A percentile compares a stretch with the other conserved stretches of the same genome.
phyloP scores from a whole-genome alignment of 2,797 vertebrate species.

The Cyclura pinguis region DNA sequence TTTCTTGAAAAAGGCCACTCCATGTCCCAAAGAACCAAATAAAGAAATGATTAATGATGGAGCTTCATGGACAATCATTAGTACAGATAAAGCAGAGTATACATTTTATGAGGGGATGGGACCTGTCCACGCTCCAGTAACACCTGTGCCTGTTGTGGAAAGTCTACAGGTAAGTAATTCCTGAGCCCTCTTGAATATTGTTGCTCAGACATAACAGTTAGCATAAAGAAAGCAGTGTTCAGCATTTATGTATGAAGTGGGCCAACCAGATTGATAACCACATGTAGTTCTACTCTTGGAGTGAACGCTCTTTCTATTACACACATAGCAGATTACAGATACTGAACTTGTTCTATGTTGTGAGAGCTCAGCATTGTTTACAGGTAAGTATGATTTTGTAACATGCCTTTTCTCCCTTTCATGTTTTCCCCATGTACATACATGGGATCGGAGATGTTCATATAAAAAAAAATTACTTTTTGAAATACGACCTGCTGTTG shows the following conservation, averaged over 20 bases:
- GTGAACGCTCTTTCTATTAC: too few species aligned
- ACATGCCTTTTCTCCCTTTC: not conserved
- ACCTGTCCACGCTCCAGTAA: conserved; percentile 95
- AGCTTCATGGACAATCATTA: conserved; percentile 99
- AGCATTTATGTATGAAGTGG: not conserved
- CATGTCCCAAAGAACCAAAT: conserved; percentile 99
- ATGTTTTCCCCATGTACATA: not conserved
- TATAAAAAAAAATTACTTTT: not conserved
- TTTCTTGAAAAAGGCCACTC: conserved; percentile 89
- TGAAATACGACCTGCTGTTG: too few species aligned
- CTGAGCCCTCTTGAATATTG: not conserved
- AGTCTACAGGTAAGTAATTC: conserved; percentile 92
- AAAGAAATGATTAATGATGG: conserved; percentile 99
- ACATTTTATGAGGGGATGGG: conserved; percentile 99
- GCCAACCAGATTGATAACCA: not conserved
- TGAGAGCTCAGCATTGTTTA: not conserved
- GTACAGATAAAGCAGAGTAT: conserved; percentile 98
- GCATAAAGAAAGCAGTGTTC: not conserved
- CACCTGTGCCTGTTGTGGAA: conserved; percentile 98
- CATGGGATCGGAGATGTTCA: not conserved
- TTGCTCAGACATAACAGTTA: not conserved
- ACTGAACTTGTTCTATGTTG: not conserved
- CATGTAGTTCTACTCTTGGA: not conserved
- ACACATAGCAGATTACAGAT: not conserved
- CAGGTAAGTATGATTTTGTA: not conserved